phyloP scores from a whole-genome alignment of 2,797 vertebrate species.

The Urocyon cinereoargenteus region DNA sequence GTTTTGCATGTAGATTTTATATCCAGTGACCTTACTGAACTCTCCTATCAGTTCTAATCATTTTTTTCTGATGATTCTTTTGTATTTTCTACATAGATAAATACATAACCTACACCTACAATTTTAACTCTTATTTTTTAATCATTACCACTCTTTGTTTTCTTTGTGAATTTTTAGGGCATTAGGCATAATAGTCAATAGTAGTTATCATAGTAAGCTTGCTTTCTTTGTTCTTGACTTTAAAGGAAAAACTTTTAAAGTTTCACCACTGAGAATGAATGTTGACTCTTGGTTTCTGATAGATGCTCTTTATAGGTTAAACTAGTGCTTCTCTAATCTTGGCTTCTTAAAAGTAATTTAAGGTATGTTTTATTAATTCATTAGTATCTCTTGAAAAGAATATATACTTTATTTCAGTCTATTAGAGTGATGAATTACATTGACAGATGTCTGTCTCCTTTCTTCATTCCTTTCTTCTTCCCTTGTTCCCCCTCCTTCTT shows the following conservation, averaged over 20 bases:
- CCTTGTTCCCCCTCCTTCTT: background rate
- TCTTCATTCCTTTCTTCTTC: background rate
- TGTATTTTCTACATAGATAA: background rate
- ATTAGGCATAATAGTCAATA: background rate
- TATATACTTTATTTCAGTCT: background rate
- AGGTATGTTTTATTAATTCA: background rate
- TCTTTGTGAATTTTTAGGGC: background rate
- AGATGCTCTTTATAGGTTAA: background rate
- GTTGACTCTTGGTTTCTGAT: background rate
- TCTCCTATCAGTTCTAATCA: background rate
- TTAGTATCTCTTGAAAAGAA: background rate
- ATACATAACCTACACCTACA: background rate
- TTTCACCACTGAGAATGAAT: background rate
- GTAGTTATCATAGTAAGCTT: background rate
- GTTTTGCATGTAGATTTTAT: conserved; percentile 12
- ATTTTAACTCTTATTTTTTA: background rate
- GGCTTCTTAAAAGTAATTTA: background rate
- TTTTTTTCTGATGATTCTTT: background rate
- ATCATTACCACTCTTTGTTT: background rate
- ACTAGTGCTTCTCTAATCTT: background rate
- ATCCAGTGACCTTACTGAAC: background rate
- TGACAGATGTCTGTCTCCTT: background rate
- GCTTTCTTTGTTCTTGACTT: background rate
- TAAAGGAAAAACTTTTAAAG: background rate
- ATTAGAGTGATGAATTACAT: background rate